Conservation (phyloP, 2,113 vertebrate genomes). For the Taurulus bubalis region DNA sequence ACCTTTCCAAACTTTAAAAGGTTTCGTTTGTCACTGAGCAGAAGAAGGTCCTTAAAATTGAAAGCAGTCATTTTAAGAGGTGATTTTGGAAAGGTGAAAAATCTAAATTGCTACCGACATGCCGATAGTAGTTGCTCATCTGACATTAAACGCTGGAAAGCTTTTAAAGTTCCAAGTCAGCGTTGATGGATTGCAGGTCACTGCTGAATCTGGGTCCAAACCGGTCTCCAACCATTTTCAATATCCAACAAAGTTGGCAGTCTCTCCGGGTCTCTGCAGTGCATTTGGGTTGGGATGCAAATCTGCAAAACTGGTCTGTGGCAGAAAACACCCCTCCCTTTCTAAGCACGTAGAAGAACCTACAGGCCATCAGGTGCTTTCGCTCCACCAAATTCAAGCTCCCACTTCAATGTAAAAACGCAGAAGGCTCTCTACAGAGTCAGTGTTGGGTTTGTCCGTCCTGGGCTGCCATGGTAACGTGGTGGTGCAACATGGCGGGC, state of each 20-base stretch:
- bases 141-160: constrained; percentile 35
- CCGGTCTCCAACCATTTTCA: constrained; percentile 6
- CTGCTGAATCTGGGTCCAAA: constrained; percentile 15
- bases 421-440: too few relatives aligned
- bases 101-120: not conserved
- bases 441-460: too few relatives aligned
- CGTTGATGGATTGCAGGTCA: constrained; percentile 23
- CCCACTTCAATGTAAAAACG: not conserved
- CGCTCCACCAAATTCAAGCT: not conserved
- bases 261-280: constrained; percentile 12
- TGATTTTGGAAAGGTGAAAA: constrained; percentile 7
- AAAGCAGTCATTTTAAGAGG: constrained; percentile 1
- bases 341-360: not conserved
- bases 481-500: too few relatives aligned
- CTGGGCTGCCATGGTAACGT: too few relatives aligned
- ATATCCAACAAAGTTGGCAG: constrained; percentile 32
- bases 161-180: constrained; percentile 22
- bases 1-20: constrained; percentile 1
- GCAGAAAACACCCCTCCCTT: constrained; percentile 22
- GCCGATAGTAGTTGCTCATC: not conserved
- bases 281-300: constrained; percentile 29
- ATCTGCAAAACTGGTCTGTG: constrained; percentile 24
- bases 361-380: not conserved
- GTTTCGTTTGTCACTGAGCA: not conserved
- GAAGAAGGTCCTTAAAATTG: not conserved